Percentiles rank a stretch among this genome's conserved stretches.
These are phyloP conservation scores for Portevinia maculata DNA, from an alignment of 2,888 invertebrate species.

Conservation along the genomic window DNA sequence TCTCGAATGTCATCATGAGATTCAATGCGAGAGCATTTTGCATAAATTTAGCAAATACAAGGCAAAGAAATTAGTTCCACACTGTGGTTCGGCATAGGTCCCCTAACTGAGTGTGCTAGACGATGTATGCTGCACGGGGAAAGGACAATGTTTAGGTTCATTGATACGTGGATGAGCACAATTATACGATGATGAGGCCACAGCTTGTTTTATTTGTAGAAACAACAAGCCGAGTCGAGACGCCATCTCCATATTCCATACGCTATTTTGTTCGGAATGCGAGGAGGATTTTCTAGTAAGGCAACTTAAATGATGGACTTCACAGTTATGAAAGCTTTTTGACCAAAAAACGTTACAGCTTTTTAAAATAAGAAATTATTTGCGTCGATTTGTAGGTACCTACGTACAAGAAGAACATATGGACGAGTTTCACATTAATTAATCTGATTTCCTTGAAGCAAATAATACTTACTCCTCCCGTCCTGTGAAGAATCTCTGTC, in stretches of 20 bases:
- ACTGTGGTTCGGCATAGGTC: conserved; percentile 42
- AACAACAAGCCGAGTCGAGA: conserved; percentile 3
- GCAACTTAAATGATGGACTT: conserved; percentile 1
- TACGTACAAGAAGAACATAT: too few relatives aligned
- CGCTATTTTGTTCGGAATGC: not conserved
- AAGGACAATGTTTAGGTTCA: conserved; percentile 69
- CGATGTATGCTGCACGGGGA: conserved; percentile 32
- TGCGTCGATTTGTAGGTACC: too few relatives aligned
- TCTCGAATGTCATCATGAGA: conserved; percentile 83
- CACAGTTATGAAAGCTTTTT: not conserved
- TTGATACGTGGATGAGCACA: conserved; percentile 63
- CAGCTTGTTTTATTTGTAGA: conserved; percentile 34
- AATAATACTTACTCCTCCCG: too few relatives aligned
- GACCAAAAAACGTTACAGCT: too few relatives aligned
- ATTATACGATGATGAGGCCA: conserved; percentile 56
- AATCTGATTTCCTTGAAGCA: too few relatives aligned
- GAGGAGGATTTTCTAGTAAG: not conserved
- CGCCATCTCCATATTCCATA: conserved; percentile 20
- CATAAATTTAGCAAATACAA: conserved; percentile 80
- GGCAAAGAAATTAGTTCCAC: conserved; percentile 74
- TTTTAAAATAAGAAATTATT: too few relatives aligned
- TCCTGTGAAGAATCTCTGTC: too few relatives aligned
- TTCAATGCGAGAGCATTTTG: conserved; percentile 83
- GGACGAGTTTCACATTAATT: too few relatives aligned
- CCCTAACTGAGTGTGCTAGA: conserved; percentile 34